These are phyloP conservation scores for Molossus alvarezi DNA, from an alignment of 2,797 vertebrate species.

Conservation along the genomic window DNA sequence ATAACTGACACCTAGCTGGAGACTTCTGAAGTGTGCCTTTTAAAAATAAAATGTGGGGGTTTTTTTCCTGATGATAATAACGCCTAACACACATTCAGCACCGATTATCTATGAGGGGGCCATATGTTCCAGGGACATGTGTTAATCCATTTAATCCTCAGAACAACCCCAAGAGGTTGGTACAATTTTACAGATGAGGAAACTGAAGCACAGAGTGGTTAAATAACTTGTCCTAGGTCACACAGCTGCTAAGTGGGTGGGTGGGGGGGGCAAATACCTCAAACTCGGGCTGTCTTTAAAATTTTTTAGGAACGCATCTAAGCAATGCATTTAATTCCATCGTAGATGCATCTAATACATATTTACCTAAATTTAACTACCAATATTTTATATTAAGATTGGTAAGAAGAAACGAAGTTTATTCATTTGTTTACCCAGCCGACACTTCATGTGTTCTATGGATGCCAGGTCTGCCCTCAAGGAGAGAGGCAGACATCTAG, in stretches of 20 bases:
- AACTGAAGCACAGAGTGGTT: background rate
- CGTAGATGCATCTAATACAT: background rate
- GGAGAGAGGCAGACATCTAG: background rate
- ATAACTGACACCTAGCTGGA: background rate
- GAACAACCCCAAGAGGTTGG: background rate
- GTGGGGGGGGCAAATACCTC: background rate
- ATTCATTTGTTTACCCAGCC: background rate
- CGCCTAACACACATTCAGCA: background rate
- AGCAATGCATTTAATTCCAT: constrained; percentile 37
- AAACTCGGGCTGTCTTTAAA: background rate
- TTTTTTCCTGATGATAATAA: constrained; percentile 25
- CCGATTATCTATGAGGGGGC: background rate
- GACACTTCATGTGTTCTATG: background rate
- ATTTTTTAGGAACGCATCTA: background rate
- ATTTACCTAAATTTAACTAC: background rate
- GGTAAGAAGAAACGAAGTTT: background rate
- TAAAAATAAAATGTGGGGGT: constrained; percentile 19
- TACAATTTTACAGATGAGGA: constrained; percentile 11
- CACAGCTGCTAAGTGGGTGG: background rate
- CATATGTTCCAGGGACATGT: background rate
- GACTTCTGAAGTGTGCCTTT: background rate
- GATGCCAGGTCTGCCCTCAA: background rate
- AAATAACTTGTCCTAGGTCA: background rate
- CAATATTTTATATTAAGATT: background rate
- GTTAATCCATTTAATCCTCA: constrained; percentile 31